Evolutionary conservation across 2,113 vertebrate species (phyloP).

Genomic region (Brachypodius melanocephalos): DNA sequence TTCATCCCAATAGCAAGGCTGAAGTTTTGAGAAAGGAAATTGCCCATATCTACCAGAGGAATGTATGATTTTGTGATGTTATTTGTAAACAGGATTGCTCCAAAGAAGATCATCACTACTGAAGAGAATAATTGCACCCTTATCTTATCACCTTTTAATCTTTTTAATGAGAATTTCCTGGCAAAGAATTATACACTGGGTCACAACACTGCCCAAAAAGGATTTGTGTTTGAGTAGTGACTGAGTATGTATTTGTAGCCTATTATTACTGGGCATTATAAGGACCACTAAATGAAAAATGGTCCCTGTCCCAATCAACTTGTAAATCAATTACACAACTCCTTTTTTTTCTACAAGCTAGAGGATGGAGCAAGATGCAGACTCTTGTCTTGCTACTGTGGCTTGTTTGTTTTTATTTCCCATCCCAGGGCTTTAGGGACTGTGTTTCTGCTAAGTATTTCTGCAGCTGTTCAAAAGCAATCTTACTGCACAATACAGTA

Average conservation of each 20-base stretch:
- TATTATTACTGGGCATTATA: not conserved
- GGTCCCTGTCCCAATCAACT: not conserved
- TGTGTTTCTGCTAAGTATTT: constrained; percentile 19
- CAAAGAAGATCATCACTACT: not conserved
- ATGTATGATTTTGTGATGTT: not conserved
- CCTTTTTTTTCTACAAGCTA: not conserved
- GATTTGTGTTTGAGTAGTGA: not conserved
- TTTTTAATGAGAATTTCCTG: constrained; percentile 1
- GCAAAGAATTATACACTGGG: not conserved
- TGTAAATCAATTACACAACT: not conserved
- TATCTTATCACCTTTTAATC: not conserved
- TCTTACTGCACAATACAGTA: constrained; percentile 25
- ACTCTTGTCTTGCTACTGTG: not conserved
- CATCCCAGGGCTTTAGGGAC: not conserved
- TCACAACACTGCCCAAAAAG: not conserved
- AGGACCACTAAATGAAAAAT: not conserved
- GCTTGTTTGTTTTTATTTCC: constrained; percentile 43
- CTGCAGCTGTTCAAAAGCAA: constrained; percentile 42
- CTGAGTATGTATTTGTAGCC: not conserved
- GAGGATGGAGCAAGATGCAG: not conserved
- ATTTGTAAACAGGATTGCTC: not conserved
- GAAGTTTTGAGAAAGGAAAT: not conserved
- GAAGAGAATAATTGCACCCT: not conserved
- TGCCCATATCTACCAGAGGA: not conserved
- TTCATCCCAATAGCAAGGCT: not conserved